These are phyloP conservation scores for Myotis pilosus DNA, from an alignment of 2,797 vertebrate genomes.

Conservation along the genomic window DNA sequence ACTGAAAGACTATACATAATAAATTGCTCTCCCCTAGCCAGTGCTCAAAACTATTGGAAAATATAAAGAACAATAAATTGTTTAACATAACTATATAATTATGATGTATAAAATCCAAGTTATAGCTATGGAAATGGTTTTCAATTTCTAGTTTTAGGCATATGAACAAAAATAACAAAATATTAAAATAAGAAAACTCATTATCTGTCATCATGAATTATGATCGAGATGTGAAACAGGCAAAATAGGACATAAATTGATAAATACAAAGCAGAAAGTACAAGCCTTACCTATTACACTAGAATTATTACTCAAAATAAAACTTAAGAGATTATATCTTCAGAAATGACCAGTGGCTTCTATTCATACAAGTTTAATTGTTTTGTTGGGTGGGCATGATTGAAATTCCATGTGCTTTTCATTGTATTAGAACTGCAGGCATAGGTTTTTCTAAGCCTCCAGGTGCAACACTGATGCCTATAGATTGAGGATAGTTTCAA, in stretches of 20 bases:
- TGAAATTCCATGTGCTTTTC: background rate
- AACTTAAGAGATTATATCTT: background rate
- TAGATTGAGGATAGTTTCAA: background rate
- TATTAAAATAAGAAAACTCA: background rate
- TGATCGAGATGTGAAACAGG: background rate
- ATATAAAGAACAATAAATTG: background rate
- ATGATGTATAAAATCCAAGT: background rate
- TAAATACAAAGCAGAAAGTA: background rate
- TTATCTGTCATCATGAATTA: background rate
- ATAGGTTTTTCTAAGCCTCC: background rate
- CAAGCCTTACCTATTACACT: background rate
- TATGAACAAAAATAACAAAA: background rate
- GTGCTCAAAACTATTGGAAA: background rate
- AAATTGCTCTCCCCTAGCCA: background rate
- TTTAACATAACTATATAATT: background rate
- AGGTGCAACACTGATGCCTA: background rate
- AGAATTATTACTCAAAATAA: conserved; percentile 5
- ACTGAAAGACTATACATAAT: background rate
- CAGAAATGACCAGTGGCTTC: background rate
- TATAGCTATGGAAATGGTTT: background rate
- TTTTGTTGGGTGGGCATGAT: background rate
- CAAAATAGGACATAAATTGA: background rate
- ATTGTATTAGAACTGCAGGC: background rate
- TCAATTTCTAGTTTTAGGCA: background rate
- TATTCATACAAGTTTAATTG: background rate